Percentiles rank a stretch among this genome's conserved stretches.
Evolutionary conservation across 2,888 invertebrate species (phyloP).

Genomic region (Oligia latruncula): DNA sequence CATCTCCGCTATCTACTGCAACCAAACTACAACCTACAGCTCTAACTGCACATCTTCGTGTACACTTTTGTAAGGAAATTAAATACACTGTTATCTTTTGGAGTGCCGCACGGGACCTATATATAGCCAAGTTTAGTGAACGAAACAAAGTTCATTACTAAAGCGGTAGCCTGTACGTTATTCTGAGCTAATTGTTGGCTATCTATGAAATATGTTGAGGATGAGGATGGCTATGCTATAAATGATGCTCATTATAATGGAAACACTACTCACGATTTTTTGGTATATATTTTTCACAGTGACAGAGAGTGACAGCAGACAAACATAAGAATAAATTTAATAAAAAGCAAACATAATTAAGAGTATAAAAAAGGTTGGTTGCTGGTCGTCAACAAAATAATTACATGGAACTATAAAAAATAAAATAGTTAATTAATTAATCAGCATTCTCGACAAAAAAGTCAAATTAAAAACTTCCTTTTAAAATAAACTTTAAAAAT

Average conservation of each 20-base stretch:
- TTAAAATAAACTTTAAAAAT: background rate
- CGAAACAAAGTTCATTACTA: conserved; percentile 3
- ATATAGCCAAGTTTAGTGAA: conserved; percentile 2
- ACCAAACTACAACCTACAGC: background rate
- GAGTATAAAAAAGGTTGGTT: too few relatives aligned
- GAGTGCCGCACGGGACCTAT: background rate
- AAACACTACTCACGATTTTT: too few relatives aligned
- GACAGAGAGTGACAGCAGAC: too few relatives aligned
- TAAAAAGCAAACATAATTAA: too few relatives aligned
- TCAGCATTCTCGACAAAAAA: background rate
- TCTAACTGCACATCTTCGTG: too few relatives aligned
- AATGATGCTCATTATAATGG: too few relatives aligned
- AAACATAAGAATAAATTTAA: too few relatives aligned
- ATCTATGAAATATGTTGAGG: too few relatives aligned
- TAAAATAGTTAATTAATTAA: background rate
- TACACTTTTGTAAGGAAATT: background rate
- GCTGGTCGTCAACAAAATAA: background rate
- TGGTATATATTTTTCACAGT: too few relatives aligned
- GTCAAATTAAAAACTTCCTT: background rate
- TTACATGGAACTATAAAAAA: background rate
- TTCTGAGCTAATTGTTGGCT: background rate
- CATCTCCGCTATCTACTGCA: background rate
- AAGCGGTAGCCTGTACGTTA: background rate
- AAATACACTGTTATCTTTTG: background rate
- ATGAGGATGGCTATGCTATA: too few relatives aligned